Conservation (phyloP, 2,888 invertebrate genomes). For the Schrankia costaestrigalis region DNA sequence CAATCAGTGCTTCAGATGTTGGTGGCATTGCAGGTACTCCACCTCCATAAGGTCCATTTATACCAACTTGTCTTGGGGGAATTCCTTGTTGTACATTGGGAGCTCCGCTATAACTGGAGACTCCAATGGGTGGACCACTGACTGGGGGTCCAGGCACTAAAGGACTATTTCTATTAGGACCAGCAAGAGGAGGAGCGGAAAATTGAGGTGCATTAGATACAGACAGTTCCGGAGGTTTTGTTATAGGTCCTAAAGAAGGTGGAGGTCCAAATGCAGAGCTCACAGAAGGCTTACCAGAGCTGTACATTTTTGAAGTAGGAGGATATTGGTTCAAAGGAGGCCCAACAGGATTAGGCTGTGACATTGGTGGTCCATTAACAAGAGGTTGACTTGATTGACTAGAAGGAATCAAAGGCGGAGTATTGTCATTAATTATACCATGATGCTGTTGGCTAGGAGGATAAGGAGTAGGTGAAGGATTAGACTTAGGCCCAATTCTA, state of each 20-base stretch:
- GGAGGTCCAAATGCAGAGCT: constrained; percentile 34
- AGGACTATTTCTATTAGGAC: constrained; percentile 53
- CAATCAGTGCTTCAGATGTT: constrained; percentile 15
- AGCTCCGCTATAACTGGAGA: constrained; percentile 31
- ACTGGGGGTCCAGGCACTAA: constrained; percentile 41
- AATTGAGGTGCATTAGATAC: too few species aligned
- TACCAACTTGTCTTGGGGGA: constrained; percentile 30
- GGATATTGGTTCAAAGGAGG: constrained; percentile 28
- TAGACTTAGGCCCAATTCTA: constrained; percentile 39
- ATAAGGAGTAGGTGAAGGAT: constrained; percentile 48
- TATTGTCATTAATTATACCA: constrained; percentile 68
- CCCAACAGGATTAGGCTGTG: constrained; percentile 18
- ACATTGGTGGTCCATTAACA: constrained; percentile 58
- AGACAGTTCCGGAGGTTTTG: constrained; percentile 49
- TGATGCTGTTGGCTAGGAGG: constrained; percentile 46
- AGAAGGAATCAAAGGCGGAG: constrained; percentile 68
- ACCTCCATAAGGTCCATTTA: constrained; percentile 42
- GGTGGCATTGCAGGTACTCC: constrained; percentile 22
- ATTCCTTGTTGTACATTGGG: constrained; percentile 22
- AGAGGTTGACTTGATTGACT: constrained; percentile 64
- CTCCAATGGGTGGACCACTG: constrained; percentile 31
- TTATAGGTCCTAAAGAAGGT: constrained; percentile 33
- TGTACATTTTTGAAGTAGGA: constrained; percentile 40
- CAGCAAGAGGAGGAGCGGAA: constrained; percentile 37
- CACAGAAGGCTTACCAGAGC: constrained; percentile 35